phyloP scores from a whole-genome alignment of 2,797 vertebrate species.

The Mycteria americana region DNA sequence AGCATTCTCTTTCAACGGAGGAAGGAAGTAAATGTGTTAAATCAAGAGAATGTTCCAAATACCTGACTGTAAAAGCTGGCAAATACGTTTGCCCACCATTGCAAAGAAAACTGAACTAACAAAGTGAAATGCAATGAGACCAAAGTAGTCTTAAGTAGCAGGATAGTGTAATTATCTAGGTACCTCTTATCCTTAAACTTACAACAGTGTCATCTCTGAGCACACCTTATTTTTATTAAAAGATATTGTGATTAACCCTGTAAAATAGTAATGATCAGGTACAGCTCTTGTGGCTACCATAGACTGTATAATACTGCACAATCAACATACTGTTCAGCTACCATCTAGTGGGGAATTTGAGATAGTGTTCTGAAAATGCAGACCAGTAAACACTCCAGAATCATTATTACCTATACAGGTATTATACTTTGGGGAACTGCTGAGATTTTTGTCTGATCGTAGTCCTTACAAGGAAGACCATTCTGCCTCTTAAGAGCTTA shows the following conservation, averaged over 20 bases:
- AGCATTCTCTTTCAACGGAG: background rate
- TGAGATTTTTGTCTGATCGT: background rate
- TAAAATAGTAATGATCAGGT: background rate
- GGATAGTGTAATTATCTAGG: background rate
- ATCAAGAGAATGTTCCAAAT: background rate
- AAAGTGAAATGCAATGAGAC: background rate
- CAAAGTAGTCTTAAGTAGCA: background rate
- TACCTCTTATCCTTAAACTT: background rate
- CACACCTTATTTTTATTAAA: background rate
- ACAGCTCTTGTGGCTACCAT: background rate
- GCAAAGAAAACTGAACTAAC: background rate
- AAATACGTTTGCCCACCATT: background rate
- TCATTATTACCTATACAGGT: background rate
- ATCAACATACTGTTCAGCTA: background rate
- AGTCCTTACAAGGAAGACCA: background rate
- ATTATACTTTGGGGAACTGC: background rate
- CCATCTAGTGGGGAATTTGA: constrained; percentile 49
- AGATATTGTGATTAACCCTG: background rate
- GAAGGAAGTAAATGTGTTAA: background rate
- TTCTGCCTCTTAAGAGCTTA: background rate
- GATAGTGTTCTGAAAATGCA: background rate
- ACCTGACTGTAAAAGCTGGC: background rate
- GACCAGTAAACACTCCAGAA: background rate
- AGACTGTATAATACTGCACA: background rate
- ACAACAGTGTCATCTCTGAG: background rate